Conservation (phyloP, 1,140 invertebrate genomes). For the Lamellibrachia luymesi region DNA sequence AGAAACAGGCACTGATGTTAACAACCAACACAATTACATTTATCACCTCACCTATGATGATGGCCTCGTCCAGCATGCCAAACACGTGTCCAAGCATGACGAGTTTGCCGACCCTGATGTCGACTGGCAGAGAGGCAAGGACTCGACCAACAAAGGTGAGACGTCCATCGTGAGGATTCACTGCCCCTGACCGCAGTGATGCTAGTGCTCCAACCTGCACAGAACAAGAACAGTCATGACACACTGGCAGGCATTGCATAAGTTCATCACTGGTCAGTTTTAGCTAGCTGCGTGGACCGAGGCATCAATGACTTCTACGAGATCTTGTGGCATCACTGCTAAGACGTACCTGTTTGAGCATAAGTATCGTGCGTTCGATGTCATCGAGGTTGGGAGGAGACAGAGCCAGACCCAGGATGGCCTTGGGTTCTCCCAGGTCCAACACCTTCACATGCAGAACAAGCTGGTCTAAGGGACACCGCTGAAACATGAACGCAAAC, state of each 20-base stretch:
- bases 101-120: slow-evolving; percentile 78
- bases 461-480: slow-evolving; percentile 78
- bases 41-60: slow-evolving; percentile 76
- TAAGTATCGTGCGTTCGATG: slow-evolving; percentile 76
- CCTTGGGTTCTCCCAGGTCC: slow-evolving; percentile 79
- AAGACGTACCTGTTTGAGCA: slow-evolving; percentile 76
- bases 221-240: not conserved
- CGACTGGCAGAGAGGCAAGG: slow-evolving; percentile 79
- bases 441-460: slow-evolving; percentile 83
- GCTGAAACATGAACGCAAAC: slow-evolving; percentile 45
- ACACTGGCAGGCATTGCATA: not conserved
- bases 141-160: slow-evolving; percentile 83
- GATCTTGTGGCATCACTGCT: not conserved
- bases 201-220: slow-evolving; percentile 63
- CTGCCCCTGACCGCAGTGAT: slow-evolving; percentile 58
- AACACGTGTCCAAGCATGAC: slow-evolving; percentile 86
- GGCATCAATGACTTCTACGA: not conserved
- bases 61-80: slow-evolving; percentile 77
- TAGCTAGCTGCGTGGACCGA: too few relatives aligned
- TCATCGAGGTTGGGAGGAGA: slow-evolving; percentile 83
- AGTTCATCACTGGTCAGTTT: too few relatives aligned
- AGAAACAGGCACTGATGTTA: not conserved
- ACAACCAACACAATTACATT: not conserved
- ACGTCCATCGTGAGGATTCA: slow-evolving; percentile 75
- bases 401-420: slow-evolving; percentile 78